Base-by-base conservation (phyloP, 2,888 invertebrate species). In the Graphium colonna region DNA sequence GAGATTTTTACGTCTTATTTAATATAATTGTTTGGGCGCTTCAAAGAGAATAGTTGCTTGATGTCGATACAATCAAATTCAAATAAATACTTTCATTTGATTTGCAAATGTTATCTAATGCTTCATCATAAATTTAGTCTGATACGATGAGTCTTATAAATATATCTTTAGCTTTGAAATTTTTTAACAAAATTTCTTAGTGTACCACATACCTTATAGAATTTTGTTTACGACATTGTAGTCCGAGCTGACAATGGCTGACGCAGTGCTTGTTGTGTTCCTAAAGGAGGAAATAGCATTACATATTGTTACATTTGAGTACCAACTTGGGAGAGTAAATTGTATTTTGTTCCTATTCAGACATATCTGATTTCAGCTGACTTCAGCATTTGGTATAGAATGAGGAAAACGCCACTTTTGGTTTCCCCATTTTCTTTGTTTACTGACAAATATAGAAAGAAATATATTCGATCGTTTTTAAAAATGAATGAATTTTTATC, bases 161-260 rank as follows among this genome's bases (percentile, higher is more conserved):
- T 21, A 21, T 21, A 5, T 21, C 5, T 21, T 31, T 31, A 31
- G 31, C 7, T 5, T 26, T 31, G 10, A 1, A 55, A 55, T 39
- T 16, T 47, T 39, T 7, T 26, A 21, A 36, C 7, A 12, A 36
- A 36, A 36, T 12, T 5, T 21, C 49, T 21, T 1, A 3, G 54
- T 54, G 45, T 54, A 8, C 5, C 16, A 31, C 26, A 15, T 13
- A 3, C 45, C 26, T 54, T n/a, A 36, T 5, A 40, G 33, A 10
- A 45, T 50, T 54, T 54, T 54, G 54, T 54, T 54, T 54, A 54
- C 54, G 50, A 54, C 45, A 54, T 49, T 54, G 54, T 54, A 50
- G 50, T 54, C 39, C 31, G 44, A 49, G 50, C 54, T 50, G 54
- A 54, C 54, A 54, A 54, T 54, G 50, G 54, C 50, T 54, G 49